phyloP scores from a whole-genome alignment of 2,888 invertebrate species.

The Litoditis marina region DNA sequence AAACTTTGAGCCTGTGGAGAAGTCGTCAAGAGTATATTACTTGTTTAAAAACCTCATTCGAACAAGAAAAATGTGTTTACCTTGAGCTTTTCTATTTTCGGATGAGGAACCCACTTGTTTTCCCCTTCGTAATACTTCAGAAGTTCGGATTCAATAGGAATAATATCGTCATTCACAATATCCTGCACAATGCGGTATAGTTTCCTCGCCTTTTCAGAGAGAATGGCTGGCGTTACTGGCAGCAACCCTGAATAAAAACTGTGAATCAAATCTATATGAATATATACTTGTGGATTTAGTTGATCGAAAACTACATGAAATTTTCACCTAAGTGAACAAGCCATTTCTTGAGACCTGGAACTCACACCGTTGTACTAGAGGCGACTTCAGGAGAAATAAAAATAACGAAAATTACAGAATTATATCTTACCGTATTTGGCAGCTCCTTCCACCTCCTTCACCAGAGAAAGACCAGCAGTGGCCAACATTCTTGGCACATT shows the following conservation, averaged over 20 bases:
- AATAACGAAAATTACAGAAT: too few species aligned
- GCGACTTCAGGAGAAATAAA: too few species aligned
- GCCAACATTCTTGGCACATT: conserved; percentile 41
- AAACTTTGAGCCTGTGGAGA: too few species aligned
- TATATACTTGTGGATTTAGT: too few species aligned
- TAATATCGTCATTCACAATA: conserved; percentile 63
- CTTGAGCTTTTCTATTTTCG: conserved; percentile 63
- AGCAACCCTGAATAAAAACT: conserved; percentile 51
- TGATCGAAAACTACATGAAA: too few species aligned
- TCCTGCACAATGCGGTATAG: conserved; percentile 61
- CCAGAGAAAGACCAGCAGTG: conserved; percentile 30
- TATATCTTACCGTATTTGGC: conserved; percentile 22
- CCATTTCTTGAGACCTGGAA: too few species aligned
- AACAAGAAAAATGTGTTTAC: conserved; percentile 31
- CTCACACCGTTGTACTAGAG: too few species aligned
- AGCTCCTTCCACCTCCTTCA: conserved; percentile 26
- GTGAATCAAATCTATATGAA: too few species aligned
- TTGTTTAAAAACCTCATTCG: too few species aligned
- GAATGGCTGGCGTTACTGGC: conserved; percentile 61
- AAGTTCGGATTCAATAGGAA: conserved; percentile 63
- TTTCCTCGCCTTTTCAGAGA: conserved; percentile 62
- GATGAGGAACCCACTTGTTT: conserved; percentile 62
- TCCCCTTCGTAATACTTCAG: conserved; percentile 48
- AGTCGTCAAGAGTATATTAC: too few species aligned
- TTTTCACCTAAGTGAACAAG: too few species aligned